Base-by-base conservation (phyloP, 2,797 vertebrate genomes). In the Hipposideros larvatus region DNA sequence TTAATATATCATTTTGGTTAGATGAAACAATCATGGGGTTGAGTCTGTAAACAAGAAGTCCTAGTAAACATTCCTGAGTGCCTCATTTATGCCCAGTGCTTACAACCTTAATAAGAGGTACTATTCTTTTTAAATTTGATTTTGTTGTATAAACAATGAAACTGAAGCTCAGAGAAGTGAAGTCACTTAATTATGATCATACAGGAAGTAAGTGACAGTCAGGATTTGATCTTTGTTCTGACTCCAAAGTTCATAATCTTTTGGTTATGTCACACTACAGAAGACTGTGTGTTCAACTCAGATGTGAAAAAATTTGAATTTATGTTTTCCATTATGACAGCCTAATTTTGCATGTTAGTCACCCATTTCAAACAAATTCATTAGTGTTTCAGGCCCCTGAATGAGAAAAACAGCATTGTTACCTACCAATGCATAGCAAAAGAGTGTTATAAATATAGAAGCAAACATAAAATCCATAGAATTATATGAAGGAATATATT, bases 381-480 rank as follows among this genome's bases (percentile, higher is more conserved):
- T 87, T 90, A 73, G 16, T 83, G 43, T 92, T 87, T 84, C 34
- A 83, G 14, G 18, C 8, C 68, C 48, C 31, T 55, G 41, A 83
- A 71, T 83, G 37, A 94, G 22, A 78, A 61, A 77, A 79, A 79
- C 48, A 77, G 16, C 4, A 46, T 24, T 65, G 48, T 34, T 53
- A 13, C 41, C 70, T 46, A 79, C 48, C 80, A 87, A 61, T 2
- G 63, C 75, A 74, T 13, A 66, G 31, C 22, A 53, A 79, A 94
- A 70, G 74, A 83, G 7, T 77, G 8, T 71, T 53, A 93, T 77
- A 87, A 94, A 96, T 65, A 48, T 61, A n/a, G 24, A 79, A 74
- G 21, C 5, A 83, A 78, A 92, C 65, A 78, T 26, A 90, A 89
- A 92, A 93, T 63, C 41, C 65, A n/a, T 59, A 26, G 43, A 51